Evolutionary conservation across 1,140 invertebrate genomes (phyloP).

Genomic region (Brachionus asplanchnoidis): DNA sequence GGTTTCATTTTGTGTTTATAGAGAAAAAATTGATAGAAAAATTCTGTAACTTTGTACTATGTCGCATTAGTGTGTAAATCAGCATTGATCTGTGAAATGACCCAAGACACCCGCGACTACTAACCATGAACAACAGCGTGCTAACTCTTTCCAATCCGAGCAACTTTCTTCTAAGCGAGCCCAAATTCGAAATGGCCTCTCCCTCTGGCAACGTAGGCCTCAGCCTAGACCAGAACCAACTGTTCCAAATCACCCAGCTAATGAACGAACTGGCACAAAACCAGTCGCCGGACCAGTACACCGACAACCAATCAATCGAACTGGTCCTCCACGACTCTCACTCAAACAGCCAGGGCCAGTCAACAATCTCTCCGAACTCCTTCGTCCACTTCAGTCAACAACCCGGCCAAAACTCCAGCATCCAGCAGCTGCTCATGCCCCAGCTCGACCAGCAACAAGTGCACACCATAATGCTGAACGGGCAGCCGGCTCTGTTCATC

Average conservation of each 20-base stretch:
- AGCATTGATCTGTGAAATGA: background rate
- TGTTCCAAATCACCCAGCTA: slow-evolving; percentile 36
- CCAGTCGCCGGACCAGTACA: background rate
- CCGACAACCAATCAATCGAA: background rate
- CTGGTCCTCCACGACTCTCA: background rate
- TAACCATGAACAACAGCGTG: slow-evolving; percentile 12
- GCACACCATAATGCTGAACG: slow-evolving; percentile 35
- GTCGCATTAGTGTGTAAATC: background rate
- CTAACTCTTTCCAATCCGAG: background rate
- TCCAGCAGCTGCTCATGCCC: background rate
- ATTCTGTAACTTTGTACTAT: background rate
- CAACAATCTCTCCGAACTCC: background rate
- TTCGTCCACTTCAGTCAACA: background rate
- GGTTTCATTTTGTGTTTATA: background rate
- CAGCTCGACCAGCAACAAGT: slow-evolving; percentile 12
- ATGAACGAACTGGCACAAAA: slow-evolving; percentile 18
- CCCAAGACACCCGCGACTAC: background rate
- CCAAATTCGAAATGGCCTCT: background rate
- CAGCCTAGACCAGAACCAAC: slow-evolving; percentile 14
- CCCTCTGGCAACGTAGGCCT: background rate
- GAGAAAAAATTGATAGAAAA: background rate
- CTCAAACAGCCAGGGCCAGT: background rate
- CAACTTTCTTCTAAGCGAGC: background rate
- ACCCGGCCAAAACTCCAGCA: background rate
- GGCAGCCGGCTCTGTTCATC: slow-evolving; percentile 37